phyloP scores from a whole-genome alignment of 2,888 invertebrate species.

The Folsomia manolachei region DNA sequence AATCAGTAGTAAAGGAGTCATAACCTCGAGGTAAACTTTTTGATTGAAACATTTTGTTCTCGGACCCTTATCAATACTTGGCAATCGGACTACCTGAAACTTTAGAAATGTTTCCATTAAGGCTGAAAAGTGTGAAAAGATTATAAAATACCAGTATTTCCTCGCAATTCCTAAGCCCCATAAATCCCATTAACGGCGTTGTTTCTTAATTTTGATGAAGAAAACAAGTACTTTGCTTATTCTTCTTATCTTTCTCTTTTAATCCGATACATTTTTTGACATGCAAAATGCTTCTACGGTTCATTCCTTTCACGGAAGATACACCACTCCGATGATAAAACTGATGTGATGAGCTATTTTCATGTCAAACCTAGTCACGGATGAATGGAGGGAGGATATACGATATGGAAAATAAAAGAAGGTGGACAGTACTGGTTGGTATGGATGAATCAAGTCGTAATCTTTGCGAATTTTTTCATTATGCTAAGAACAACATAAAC shows the following conservation, averaged over 20 bases:
- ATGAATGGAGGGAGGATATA: too few relatives aligned
- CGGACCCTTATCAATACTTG: background rate
- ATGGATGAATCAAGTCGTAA: too few relatives aligned
- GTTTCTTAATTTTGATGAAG: background rate
- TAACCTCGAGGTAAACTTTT: background rate
- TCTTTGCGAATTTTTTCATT: too few relatives aligned
- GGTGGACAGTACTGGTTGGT: too few relatives aligned
- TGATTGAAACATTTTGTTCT: background rate
- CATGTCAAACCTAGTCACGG: background rate
- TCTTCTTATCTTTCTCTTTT: too few relatives aligned
- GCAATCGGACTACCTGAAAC: background rate
- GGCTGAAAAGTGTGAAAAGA: background rate
- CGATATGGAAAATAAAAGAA: background rate
- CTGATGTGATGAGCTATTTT: background rate
- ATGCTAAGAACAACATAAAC: too few relatives aligned
- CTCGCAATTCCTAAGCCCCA: background rate
- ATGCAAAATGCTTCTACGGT: too few relatives aligned
- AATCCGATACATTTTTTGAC: too few relatives aligned
- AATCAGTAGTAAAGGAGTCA: too few relatives aligned
- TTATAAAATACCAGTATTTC: background rate
- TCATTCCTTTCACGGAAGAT: too few relatives aligned
- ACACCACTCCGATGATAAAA: too few relatives aligned
- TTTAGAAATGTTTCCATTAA: background rate
- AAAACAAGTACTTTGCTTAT: too few relatives aligned
- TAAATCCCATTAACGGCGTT: background rate